These are phyloP conservation scores for Temnopleurus reevesii DNA, from an alignment of 53 echinoderm and acorn worm genomes.

Conservation along the genomic window DNA sequence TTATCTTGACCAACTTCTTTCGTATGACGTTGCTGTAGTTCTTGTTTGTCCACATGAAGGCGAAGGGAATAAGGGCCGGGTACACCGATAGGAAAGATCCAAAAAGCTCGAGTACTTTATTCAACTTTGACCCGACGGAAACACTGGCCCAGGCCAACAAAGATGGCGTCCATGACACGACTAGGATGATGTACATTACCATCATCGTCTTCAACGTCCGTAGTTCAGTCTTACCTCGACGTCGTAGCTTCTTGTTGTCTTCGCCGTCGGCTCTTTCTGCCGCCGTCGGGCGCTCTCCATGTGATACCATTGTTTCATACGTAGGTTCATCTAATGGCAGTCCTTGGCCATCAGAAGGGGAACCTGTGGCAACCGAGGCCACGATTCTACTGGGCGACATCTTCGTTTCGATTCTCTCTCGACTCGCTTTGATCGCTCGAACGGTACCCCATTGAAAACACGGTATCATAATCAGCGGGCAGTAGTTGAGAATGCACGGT, in stretches of 20 bases:
- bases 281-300: neutral
- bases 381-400: neutral
- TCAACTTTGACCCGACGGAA: neutral
- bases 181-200: slow-evolving; percentile 34
- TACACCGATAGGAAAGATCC: slow-evolving; percentile 43
- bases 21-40: slow-evolving; percentile 10
- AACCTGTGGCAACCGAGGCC: neutral
- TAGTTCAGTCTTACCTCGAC: slow-evolving; percentile 10
- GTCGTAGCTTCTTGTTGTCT: neutral
- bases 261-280: neutral
- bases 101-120: neutral
- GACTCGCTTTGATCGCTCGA: slow-evolving; percentile 20
- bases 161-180: slow-evolving; percentile 39
- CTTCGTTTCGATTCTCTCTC: slow-evolving; percentile 3
- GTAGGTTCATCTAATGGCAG: neutral
- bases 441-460: slow-evolving; percentile 19
- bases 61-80: slow-evolving; percentile 43
- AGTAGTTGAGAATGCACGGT: slow-evolving; percentile 28
- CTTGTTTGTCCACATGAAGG: slow-evolving; percentile 41
- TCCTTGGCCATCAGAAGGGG: neutral
- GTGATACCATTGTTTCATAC: neutral
- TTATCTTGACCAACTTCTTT: neutral
- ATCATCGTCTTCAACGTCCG: slow-evolving; percentile 34
- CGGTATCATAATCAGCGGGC: slow-evolving; percentile 18
- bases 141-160: neutral